Base-by-base conservation (phyloP, 2,888 invertebrate genomes). In the Scaptomyza reducta region DNA sequence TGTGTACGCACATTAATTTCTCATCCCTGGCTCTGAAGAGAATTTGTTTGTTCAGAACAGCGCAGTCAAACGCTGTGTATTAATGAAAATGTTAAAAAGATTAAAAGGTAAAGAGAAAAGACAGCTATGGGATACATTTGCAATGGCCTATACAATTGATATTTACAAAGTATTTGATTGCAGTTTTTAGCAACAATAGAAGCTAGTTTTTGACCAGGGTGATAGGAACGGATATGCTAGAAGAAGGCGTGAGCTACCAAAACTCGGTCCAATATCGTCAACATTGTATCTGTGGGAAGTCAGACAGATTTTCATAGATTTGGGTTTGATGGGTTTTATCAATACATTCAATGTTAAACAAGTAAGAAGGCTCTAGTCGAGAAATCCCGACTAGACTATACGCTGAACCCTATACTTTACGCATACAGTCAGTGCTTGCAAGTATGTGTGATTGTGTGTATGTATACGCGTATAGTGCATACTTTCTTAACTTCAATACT, bases 1-100 rank as follows among this genome's bases (percentile, higher is more conserved):
- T 76, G 73, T 79, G 83, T 88, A 88, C 81, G 74, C 89, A 84
- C 84, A 84, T 85, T 85, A 88, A 85, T 88, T 88, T 85, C 88
- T 84, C 89, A 85, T 85, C 84, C 88, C 87, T 74, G 70, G 60
- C 70, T 65, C 35, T 53, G 67, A 45, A 45, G 10, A 10, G 45
- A 40, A 45, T 38, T 35, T 49, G 58, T 16, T 57, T 49, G 68
- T 46, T 42, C 55, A 55, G 49, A 61, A 44, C 59, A 66, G 79
- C 66, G 55, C 50, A 54, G 77, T 70, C 79, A 77, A 69, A 79
- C 80, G 78, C 89, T 86, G 88, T 72, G 89, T 77, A 79, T 87
- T 88, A 89, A 89, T 86, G 84, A 82, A 85, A 78, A 79, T 76
- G 85, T 89, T 85, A 77, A 70, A 77, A 69, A 79, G 85, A 88